These are phyloP conservation scores for Octopus sinensis DNA, from an alignment of 1,140 invertebrate genomes.

Conservation along the genomic window DNA sequence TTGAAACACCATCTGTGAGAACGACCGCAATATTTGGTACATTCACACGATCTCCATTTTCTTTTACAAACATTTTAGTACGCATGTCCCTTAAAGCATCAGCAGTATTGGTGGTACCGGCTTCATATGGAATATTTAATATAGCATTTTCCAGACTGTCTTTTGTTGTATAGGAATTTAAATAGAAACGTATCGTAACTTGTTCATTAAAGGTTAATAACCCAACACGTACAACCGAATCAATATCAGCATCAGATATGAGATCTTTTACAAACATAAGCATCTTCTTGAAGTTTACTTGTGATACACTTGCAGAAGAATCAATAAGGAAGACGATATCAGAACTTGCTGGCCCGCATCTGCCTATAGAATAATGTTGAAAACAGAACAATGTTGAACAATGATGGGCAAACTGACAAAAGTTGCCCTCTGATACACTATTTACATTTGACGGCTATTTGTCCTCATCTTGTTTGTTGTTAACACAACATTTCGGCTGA, in stretches of 20 bases:
- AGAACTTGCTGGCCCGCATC: slow-evolving; percentile 19
- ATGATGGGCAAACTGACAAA: neutral
- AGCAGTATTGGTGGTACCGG: slow-evolving; percentile 38
- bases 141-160: slow-evolving; percentile 24
- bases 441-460: no score
- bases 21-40: slow-evolving; percentile 41
- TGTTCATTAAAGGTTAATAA: slow-evolving; percentile 34
- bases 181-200: slow-evolving; percentile 30
- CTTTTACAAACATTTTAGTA: slow-evolving; percentile 21
- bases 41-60: slow-evolving; percentile 32
- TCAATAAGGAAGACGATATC: slow-evolving; percentile 34
- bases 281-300: slow-evolving; percentile 32
- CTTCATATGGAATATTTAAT: slow-evolving; percentile 27
- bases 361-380: slow-evolving; percentile 8
- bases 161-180: slow-evolving; percentile 24
- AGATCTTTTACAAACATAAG: slow-evolving; percentile 34
- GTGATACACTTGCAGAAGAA: slow-evolving; percentile 32
- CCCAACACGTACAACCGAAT: slow-evolving; percentile 34
- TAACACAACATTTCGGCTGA: no score
- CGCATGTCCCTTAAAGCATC: slow-evolving; percentile 32
- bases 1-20: slow-evolving; percentile 51
- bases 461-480: no score
- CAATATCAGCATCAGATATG: slow-evolving; percentile 29
- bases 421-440: no score
- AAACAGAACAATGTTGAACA: neutral